Conservation (phyloP, 2,113 vertebrate genomes). For the Chlorocebus sabaeus region DNA sequence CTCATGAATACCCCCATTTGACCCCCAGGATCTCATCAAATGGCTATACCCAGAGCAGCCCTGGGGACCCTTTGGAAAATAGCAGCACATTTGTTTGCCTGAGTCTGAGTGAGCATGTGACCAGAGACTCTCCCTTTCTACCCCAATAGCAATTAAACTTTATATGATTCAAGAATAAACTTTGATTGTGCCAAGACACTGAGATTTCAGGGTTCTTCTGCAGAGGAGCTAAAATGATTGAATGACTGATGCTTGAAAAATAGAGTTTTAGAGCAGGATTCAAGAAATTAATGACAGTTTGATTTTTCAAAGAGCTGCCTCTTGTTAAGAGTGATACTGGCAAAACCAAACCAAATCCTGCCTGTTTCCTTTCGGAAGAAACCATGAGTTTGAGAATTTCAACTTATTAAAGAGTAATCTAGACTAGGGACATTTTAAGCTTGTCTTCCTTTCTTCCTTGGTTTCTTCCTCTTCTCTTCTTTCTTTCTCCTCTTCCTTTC, state of each 20-base stretch:
- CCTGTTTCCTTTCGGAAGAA: not conserved
- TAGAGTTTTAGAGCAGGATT: not conserved
- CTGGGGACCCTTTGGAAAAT: not conserved
- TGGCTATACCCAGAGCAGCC: not conserved
- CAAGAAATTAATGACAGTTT: not conserved
- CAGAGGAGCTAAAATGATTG: not conserved
- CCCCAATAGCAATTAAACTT: not conserved
- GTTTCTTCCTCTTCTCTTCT: not conserved
- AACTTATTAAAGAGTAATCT: not conserved
- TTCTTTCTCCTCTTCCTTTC: not conserved
- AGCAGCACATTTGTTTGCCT: not conserved
- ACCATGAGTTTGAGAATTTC: not conserved
- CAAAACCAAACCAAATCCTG: not conserved
- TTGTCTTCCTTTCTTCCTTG: not conserved
- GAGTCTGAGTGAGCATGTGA: not conserved
- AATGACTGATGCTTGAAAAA: not conserved
- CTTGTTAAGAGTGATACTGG: not conserved
- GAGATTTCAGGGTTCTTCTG: not conserved
- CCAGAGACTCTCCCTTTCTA: not conserved
- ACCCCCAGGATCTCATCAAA: not conserved
- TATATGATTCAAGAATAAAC: not conserved
- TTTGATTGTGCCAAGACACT: not conserved
- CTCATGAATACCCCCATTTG: not conserved
- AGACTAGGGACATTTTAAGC: not conserved
- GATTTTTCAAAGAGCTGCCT: not conserved